Conservation (phyloP, 2,797 vertebrate species). For the Malurus leucopterus region DNA sequence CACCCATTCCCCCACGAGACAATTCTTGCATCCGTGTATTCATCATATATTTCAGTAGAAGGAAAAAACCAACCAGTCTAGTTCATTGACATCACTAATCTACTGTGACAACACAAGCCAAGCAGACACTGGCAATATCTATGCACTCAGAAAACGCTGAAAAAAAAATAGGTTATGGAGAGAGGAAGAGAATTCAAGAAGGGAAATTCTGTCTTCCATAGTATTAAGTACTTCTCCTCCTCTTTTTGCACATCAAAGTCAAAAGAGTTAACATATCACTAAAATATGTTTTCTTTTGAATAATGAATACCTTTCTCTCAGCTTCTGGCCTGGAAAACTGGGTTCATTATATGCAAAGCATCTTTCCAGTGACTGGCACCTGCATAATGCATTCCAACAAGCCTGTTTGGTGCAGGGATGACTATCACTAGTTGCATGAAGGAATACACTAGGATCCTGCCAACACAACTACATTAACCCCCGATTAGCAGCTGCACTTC, state of each 20-base stretch:
- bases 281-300: not conserved
- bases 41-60: not conserved
- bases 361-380: not conserved
- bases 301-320: not conserved
- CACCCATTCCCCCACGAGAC: not conserved
- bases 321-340: not conserved
- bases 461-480: not conserved
- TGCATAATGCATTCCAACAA: not conserved
- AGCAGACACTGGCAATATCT: conserved; percentile 5
- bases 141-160: not conserved
- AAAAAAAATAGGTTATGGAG: not conserved
- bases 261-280: not conserved
- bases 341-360: not conserved
- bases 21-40: not conserved
- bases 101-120: conserved; percentile 32
- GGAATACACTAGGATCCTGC: not conserved
- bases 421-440: not conserved
- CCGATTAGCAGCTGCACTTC: not conserved
- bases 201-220: not conserved
- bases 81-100: conserved; percentile 1
- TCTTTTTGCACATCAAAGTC: not conserved
- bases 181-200: not conserved
- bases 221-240: not conserved
- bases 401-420: not conserved
- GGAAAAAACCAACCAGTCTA: not conserved